Evolutionary conservation across 2,113 vertebrate species (phyloP).

Genomic region (Astur gentilis): DNA sequence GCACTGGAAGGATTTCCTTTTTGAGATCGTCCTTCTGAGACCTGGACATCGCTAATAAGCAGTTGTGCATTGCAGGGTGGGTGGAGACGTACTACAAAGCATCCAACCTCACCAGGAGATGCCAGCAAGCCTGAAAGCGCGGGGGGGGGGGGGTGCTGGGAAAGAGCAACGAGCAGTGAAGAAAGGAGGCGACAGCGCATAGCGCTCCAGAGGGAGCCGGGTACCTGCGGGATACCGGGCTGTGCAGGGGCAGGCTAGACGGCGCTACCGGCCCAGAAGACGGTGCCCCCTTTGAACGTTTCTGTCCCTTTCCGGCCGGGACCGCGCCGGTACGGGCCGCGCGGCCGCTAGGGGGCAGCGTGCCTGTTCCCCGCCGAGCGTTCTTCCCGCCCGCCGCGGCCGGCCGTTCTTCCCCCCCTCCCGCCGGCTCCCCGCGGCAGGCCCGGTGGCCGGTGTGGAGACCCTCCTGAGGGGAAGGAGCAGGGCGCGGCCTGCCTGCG

Average conservation of each 20-base stretch:
- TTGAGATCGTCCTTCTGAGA: neutral
- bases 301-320: accelerated
- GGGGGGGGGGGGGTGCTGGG: neutral
- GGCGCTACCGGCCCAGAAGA: no score
- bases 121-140: neutral
- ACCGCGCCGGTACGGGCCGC: accelerated
- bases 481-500: accelerated
- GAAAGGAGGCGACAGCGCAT: neutral
- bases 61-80: neutral
- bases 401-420: neutral
- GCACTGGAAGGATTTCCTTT: neutral
- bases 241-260: accelerated
- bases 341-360: neutral
- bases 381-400: no score
- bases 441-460: accelerated
- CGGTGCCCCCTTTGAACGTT: accelerated
- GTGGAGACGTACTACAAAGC: no score
- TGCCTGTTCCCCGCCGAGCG: neutral
- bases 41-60: neutral
- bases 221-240: neutral
- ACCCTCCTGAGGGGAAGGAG: accelerated
- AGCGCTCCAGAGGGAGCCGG: neutral
- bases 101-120: accelerated
- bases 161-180: neutral
- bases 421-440: no score